Percentiles rank a stretch among this genome's conserved stretches.
phyloP scores from a whole-genome alignment of 2,888 invertebrate genomes.

The Ischnus inquisitorius region DNA sequence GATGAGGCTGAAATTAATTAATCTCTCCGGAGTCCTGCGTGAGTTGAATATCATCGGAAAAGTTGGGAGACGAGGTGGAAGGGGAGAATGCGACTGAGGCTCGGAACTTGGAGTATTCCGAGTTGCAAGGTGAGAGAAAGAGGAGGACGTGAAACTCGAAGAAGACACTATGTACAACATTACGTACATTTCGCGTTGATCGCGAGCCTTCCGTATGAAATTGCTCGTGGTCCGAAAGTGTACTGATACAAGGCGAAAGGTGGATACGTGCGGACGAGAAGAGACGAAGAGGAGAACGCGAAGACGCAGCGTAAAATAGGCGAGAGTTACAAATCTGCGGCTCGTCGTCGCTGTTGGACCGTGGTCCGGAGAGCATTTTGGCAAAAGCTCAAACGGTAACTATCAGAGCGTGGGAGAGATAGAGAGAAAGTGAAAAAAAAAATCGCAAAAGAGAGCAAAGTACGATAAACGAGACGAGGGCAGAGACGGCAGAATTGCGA shows the following conservation, averaged over 20 bases:
- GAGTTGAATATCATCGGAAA: not conserved
- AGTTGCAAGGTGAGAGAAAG: slow-evolving; percentile 7
- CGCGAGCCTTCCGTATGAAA: not conserved
- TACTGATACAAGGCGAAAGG: slow-evolving; percentile 29
- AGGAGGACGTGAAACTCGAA: slow-evolving; percentile 6
- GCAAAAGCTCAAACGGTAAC: slow-evolving; percentile 66
- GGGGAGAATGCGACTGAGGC: slow-evolving; percentile 26
- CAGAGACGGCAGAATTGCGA: slow-evolving; percentile 6
- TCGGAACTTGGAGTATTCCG: slow-evolving; percentile 37
- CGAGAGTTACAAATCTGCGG: slow-evolving; percentile 51
- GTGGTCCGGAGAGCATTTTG: slow-evolving; percentile 35
- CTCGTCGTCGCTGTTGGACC: slow-evolving; percentile 53
- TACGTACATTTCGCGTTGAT: not conserved
- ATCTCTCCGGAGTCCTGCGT: slow-evolving; percentile 1
- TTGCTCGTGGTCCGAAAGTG: slow-evolving; percentile 5
- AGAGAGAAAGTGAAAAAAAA: not conserved
- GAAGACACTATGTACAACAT: slow-evolving; percentile 26
- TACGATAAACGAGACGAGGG: slow-evolving; percentile 27
- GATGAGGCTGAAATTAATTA: slow-evolving; percentile 20
- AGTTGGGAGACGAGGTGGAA: slow-evolving; percentile 3
- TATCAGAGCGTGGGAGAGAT: slow-evolving; percentile 51
- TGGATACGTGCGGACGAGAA: slow-evolving; percentile 44
- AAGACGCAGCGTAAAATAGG: not conserved
- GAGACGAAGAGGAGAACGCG: slow-evolving; percentile 41
- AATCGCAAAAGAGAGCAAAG: slow-evolving; percentile 4